Evolutionary conservation across 2,113 vertebrate species (phyloP).

Genomic region (Maccullochella peelii): DNA sequence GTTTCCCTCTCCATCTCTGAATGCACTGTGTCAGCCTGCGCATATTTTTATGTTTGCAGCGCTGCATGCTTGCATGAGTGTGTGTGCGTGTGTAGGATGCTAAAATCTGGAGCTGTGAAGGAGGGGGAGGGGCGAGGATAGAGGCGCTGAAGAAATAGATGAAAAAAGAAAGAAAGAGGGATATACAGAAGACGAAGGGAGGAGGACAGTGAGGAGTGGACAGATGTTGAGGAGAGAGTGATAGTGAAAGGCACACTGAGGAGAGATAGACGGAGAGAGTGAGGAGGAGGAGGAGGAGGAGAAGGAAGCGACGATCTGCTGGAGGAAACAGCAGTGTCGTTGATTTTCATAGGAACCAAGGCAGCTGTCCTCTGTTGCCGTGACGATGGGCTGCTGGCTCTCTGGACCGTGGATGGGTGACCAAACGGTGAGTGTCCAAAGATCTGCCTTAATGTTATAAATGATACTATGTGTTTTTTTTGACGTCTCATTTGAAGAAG

Average conservation of each 20-base stretch:
- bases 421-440: slow-evolving; percentile 63
- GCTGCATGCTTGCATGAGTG: slow-evolving; percentile 50
- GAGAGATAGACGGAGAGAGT: slow-evolving; percentile 22
- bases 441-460: not conserved
- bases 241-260: slow-evolving; percentile 32
- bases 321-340: slow-evolving; percentile 57
- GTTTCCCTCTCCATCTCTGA: slow-evolving; percentile 67
- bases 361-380: slow-evolving; percentile 65
- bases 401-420: slow-evolving; percentile 80
- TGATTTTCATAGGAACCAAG: slow-evolving; percentile 51
- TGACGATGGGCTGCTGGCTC: slow-evolving; percentile 81
- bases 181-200: not conserved
- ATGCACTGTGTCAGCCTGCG: slow-evolving; percentile 63
- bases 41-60: slow-evolving; percentile 72
- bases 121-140: slow-evolving; percentile 52
- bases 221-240: slow-evolving; percentile 47
- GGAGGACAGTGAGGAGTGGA: slow-evolving; percentile 2
- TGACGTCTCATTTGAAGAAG: not conserved
- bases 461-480: not conserved
- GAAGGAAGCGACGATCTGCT: slow-evolving; percentile 50
- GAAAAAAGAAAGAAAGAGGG: slow-evolving; percentile 24
- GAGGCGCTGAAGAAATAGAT: slow-evolving; percentile 34
- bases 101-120: slow-evolving; percentile 29
- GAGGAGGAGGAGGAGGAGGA: slow-evolving; percentile 35
- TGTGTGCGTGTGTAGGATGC: slow-evolving; percentile 54